Conservation (phyloP, 2,113 vertebrate genomes). For the Menura novaehollandiae region DNA sequence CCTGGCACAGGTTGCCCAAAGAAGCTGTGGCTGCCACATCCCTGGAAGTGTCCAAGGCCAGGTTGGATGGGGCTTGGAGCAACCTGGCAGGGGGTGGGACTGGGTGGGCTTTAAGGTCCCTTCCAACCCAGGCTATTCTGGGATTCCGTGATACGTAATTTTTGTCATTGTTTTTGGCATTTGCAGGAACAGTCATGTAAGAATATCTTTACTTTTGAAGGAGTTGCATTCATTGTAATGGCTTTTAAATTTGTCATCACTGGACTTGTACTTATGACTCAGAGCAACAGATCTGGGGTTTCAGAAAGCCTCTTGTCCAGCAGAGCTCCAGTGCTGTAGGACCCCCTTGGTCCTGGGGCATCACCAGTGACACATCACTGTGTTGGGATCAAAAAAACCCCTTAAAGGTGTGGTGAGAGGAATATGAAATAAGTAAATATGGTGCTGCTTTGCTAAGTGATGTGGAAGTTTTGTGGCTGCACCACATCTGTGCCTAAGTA, state of each 20-base stretch:
- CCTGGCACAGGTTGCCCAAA: not conserved
- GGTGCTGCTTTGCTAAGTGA: not conserved
- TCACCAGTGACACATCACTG: not conserved
- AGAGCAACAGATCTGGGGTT: not conserved
- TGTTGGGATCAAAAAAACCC: not conserved
- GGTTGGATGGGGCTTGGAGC: not conserved
- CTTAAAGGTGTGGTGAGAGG: not conserved
- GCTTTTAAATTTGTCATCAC: not conserved
- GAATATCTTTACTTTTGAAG: not conserved
- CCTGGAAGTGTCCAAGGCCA: not conserved
- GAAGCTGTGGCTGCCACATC: not conserved
- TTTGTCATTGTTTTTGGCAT: not conserved
- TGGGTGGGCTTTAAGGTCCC: rapidly evolving
- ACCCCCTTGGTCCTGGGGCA: rapidly evolving
- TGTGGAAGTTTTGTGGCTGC: rapidly evolving
- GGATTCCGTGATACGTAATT: not conserved
- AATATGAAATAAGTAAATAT: not conserved
- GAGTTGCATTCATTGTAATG: not conserved
- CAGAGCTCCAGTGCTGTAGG: not conserved
- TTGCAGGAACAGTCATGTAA: not conserved
- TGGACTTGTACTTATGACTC: not conserved
- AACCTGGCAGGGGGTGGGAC: not conserved
- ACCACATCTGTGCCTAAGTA: not conserved
- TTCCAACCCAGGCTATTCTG: not conserved
- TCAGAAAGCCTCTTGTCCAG: not conserved